A percentile compares a stretch with the other conserved stretches of the same genome.
Evolutionary conservation across 2,888 invertebrate genomes (phyloP).

Genomic region (Habrosyne pyritoides): DNA sequence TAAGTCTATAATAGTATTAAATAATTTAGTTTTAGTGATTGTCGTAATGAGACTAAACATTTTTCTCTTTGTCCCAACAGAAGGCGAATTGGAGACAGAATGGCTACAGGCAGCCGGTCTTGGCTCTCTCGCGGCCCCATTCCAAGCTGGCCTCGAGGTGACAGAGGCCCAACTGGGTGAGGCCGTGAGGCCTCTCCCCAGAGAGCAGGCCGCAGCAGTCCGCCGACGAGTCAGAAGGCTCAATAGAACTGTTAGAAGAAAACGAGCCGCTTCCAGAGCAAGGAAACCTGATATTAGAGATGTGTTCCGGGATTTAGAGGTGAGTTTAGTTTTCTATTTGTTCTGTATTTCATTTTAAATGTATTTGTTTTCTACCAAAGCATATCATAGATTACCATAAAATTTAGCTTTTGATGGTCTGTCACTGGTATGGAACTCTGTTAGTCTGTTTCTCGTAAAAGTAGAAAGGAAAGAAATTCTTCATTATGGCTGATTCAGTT

Average conservation of each 20-base stretch:
- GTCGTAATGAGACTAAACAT: neutral
- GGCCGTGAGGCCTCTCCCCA: slow-evolving; percentile 84
- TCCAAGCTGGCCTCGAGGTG: slow-evolving; percentile 87
- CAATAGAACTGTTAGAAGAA: slow-evolving; percentile 89
- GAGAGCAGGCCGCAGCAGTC: slow-evolving; percentile 91
- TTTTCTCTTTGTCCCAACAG: slow-evolving; percentile 66
- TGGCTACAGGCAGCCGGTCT: slow-evolving; percentile 90
- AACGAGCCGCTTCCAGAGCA: slow-evolving; percentile 79
- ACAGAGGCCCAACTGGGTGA: slow-evolving; percentile 86
- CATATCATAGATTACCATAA: too few relatives aligned
- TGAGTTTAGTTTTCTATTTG: slow-evolving; percentile 52
- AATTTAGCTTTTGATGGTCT: too few relatives aligned
- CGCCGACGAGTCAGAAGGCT: slow-evolving; percentile 88
- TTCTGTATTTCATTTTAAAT: neutral
- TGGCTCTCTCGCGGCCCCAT: slow-evolving; percentile 87
- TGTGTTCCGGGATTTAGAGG: slow-evolving; percentile 92
- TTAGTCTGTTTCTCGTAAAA: too few relatives aligned
- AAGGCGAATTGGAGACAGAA: slow-evolving; percentile 90
- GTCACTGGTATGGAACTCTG: too few relatives aligned
- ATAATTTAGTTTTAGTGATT: too few relatives aligned
- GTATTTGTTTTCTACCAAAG: too few relatives aligned
- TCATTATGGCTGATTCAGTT: too few relatives aligned
- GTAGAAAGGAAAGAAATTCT: too few relatives aligned
- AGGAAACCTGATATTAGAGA: slow-evolving; percentile 92
- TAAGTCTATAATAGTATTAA: too few relatives aligned